Evolutionary conservation across 2,797 vertebrate genomes (phyloP).

Genomic region (Hafferia zeledoni): DNA sequence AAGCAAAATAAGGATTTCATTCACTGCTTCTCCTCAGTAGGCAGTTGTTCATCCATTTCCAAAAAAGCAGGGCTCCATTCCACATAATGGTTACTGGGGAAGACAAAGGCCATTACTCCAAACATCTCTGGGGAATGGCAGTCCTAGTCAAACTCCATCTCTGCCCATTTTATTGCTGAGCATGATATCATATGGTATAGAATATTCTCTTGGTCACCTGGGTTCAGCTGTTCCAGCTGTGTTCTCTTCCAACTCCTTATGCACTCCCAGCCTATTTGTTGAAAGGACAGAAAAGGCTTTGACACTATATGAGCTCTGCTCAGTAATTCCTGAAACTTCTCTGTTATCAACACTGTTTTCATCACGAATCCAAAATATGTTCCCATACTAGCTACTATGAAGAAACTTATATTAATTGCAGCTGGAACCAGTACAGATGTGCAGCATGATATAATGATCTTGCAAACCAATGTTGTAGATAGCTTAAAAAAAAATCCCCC

Average conservation of each 20-base stretch:
- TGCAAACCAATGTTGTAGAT: background rate
- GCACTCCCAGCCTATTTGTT: rapidly evolving
- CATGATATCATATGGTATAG: too few species aligned
- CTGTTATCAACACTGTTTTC: background rate
- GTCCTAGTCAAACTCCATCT: background rate
- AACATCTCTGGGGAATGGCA: background rate
- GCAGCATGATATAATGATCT: background rate
- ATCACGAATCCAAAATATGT: background rate
- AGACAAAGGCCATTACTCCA: rapidly evolving
- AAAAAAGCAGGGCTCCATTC: background rate
- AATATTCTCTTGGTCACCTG: background rate
- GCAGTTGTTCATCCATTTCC: background rate
- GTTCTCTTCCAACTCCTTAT: background rate
- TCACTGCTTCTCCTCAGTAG: rapidly evolving
- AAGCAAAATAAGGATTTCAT: background rate
- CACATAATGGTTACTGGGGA: rapidly evolving
- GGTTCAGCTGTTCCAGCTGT: background rate
- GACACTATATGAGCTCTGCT: background rate
- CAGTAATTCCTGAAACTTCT: background rate
- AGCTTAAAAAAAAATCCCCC: background rate
- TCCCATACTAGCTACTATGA: background rate
- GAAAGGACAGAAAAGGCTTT: background rate
- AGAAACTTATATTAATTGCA: background rate
- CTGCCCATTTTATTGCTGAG: background rate
- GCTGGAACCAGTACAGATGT: background rate